phyloP scores from a whole-genome alignment of 1,140 invertebrate species.

The Drosophila malerkotliana region DNA sequence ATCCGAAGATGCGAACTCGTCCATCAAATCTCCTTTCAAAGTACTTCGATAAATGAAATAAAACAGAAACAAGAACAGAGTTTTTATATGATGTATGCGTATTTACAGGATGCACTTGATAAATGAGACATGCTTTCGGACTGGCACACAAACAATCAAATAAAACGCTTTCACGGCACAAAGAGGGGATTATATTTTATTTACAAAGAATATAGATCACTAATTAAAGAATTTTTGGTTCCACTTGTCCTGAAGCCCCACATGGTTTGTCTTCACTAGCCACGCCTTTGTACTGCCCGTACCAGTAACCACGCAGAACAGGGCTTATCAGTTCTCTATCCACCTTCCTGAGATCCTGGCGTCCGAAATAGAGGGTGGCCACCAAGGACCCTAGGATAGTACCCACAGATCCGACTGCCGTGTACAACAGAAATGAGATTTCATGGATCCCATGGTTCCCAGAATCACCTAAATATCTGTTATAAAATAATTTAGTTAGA shows the following conservation, averaged over 20 bases:
- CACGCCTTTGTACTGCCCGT: conserved; percentile 52
- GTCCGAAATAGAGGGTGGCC: conserved; percentile 62
- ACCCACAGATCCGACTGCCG: conserved; percentile 44
- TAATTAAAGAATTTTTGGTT: background rate
- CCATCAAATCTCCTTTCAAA: conserved; percentile 91
- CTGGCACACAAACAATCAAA: conserved; percentile 15
- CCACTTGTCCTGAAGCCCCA: background rate
- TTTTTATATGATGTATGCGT: conserved; percentile 16
- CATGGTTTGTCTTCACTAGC: conserved; percentile 4
- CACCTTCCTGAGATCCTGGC: conserved; percentile 53
- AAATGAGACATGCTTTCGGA: conserved; percentile 4
- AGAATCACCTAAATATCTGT: conserved; percentile 12
- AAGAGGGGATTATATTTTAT: background rate
- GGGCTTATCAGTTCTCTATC: conserved; percentile 57
- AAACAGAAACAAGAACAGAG: conserved; percentile 22
- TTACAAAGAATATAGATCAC: background rate
- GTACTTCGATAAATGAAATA: conserved; percentile 86
- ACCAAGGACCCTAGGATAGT: conserved; percentile 53
- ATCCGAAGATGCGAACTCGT: conserved; percentile 89
- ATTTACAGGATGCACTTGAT: conserved; percentile 31
- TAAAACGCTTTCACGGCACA: conserved; percentile 19
- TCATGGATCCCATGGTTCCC: conserved; percentile 47
- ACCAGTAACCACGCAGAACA: conserved; percentile 53
- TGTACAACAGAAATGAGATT: conserved; percentile 85
- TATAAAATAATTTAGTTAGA: background rate